Conservation (phyloP, 2,888 invertebrate species). For the Branchinecta sandiegonensis region DNA sequence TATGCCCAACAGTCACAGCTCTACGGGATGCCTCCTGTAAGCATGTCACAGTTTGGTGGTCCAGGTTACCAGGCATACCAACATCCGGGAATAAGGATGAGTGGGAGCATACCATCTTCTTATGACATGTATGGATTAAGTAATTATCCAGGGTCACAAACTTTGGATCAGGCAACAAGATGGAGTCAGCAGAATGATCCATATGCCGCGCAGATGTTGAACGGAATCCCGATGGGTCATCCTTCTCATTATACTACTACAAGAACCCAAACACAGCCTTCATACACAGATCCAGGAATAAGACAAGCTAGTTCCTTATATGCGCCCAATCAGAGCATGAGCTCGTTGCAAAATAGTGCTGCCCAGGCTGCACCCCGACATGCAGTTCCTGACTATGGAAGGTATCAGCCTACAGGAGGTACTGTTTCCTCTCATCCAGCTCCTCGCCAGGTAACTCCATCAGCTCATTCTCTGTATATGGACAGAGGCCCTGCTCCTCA, state of each 20-base stretch:
- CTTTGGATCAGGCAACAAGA: conserved; percentile 13
- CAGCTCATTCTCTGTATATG: not conserved
- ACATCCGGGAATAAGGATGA: conserved; percentile 11
- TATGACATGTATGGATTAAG: conserved; percentile 14
- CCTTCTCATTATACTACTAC: conserved; percentile 12
- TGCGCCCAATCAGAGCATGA: not conserved
- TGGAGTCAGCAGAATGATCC: conserved; percentile 13
- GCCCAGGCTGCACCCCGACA: not conserved
- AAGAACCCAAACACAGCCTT: conserved; percentile 6
- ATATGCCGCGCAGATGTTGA: conserved; percentile 13
- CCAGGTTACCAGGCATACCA: conserved; percentile 10
- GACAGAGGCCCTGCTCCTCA: not conserved
- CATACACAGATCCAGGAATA: conserved; percentile 8
- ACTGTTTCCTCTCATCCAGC: conserved; percentile 10
- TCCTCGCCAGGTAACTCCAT: not conserved
- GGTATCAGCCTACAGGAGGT: not conserved
- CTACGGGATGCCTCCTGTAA: not conserved
- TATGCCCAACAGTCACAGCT: conserved; percentile 8
- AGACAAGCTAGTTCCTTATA: not conserved
- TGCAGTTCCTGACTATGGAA: not conserved
- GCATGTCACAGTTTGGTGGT: conserved; percentile 6
- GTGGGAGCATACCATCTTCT: not conserved
- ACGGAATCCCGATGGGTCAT: not conserved
- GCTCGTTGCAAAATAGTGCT: not conserved
- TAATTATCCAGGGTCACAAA: conserved; percentile 6